phyloP scores from a whole-genome alignment of 2,888 invertebrate species.

The Drosophila falleni region DNA sequence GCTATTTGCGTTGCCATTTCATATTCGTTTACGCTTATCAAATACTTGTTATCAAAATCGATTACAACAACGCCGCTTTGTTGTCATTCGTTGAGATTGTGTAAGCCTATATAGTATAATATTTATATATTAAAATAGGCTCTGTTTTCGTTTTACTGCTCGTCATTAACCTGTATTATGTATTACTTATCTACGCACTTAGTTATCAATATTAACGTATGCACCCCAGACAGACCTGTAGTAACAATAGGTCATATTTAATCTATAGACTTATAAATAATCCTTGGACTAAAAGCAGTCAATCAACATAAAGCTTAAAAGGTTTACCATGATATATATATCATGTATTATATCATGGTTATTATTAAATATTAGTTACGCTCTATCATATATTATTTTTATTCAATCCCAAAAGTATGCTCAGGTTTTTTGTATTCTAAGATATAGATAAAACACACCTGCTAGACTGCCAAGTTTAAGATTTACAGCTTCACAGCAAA shows the following conservation, averaged over 20 bases:
- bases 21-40: conserved; percentile 78
- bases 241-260: conserved; percentile 23
- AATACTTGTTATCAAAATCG: conserved; percentile 80
- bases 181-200: conserved; percentile 19
- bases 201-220: neutral
- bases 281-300: conserved; percentile 12
- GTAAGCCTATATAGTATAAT: conserved; percentile 7
- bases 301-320: conserved; percentile 19
- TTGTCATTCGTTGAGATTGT: conserved; percentile 67
- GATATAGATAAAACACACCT: neutral
- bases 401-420: conserved; percentile 49
- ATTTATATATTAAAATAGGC: conserved; percentile 3
- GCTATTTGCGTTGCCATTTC: conserved; percentile 63
- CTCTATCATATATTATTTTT: conserved; percentile 15
- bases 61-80: conserved; percentile 56
- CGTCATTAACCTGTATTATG: conserved; percentile 32
- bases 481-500: neutral
- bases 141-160: conserved; percentile 8
- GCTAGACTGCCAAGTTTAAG: neutral
- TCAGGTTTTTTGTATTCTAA: neutral
- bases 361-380: conserved; percentile 4
- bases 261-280: conserved; percentile 21
- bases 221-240: neutral
- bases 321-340: conserved; percentile 18
- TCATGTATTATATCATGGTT: conserved; percentile 20